These are phyloP conservation scores for Anthopleura sola DNA, from an alignment of 64 coral and sea anemone genomes.

Conservation along the genomic window DNA sequence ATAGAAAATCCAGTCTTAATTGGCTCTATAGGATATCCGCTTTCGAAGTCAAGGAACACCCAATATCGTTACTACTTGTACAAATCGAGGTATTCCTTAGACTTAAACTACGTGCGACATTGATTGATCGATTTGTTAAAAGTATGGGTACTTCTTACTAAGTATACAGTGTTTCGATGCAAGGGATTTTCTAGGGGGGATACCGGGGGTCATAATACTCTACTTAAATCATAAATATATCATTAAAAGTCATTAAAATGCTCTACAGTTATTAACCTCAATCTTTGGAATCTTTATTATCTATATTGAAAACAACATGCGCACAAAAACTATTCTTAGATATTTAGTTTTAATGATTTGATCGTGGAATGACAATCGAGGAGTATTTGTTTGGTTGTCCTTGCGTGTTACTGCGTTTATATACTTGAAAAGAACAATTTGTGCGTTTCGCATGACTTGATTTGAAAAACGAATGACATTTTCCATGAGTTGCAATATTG, in stretches of 20 bases:
- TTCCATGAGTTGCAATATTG: background rate
- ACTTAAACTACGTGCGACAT: background rate
- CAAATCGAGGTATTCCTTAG: background rate
- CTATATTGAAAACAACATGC: background rate
- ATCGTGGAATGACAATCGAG: background rate
- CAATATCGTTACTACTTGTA: background rate
- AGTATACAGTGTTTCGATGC: background rate
- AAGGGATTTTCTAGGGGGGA: background rate
- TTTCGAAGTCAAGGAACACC: background rate
- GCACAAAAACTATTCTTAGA: background rate
- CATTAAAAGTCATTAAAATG: background rate
- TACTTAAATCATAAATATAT: background rate
- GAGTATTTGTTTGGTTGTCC: background rate
- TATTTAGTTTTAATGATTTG: background rate
- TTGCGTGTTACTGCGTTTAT: background rate
- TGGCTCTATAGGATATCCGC: constrained; percentile 6
- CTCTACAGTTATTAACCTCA: background rate
- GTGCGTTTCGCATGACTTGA: too few species aligned
- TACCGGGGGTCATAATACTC: background rate
- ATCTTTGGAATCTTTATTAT: constrained; percentile 1
- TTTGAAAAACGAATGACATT: too few species aligned
- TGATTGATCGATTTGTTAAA: background rate
- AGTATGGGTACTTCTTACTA: background rate
- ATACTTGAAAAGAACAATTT: too few species aligned
- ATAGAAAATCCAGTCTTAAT: background rate